A percentile compares a stretch with the other conserved stretches of the same genome.
These are phyloP conservation scores for Mnemiopsis leidyi DNA, from an alignment of 37 sponge, comb jelly and placozoan species.

Conservation along the genomic window DNA sequence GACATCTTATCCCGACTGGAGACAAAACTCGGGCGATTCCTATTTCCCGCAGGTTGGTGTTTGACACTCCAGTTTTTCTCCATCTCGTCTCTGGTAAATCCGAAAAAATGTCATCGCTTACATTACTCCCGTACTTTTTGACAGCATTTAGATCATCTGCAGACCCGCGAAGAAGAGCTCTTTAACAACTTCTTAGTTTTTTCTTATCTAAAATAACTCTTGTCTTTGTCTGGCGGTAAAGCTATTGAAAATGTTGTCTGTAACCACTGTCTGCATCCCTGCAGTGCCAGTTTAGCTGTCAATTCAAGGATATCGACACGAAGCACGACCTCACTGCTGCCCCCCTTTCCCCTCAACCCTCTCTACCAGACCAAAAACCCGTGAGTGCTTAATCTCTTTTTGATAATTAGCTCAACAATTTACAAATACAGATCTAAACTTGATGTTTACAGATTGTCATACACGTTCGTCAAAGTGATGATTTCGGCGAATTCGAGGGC, in stretches of 20 bases:
- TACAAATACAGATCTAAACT: background rate
- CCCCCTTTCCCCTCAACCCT: conserved; percentile 25
- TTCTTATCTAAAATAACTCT: background rate
- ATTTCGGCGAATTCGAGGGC: background rate
- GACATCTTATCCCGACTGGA: background rate
- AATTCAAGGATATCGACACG: background rate
- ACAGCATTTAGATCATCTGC: background rate
- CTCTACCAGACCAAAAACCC: conserved; percentile 43
- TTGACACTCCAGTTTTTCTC: background rate
- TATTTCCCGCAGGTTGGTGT: conserved; percentile 17
- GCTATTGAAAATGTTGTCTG: background rate
- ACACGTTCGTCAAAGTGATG: background rate
- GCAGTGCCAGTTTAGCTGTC: conserved; percentile 45
- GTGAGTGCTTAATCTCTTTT: conserved; percentile 2
- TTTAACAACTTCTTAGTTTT: background rate
- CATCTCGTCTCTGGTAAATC: background rate
- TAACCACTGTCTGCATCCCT: background rate
- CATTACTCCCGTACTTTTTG: background rate
- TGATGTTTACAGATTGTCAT: too few relatives aligned
- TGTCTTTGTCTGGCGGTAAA: background rate
- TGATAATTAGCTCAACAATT: background rate
- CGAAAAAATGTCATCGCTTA: background rate
- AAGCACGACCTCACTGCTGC: conserved; percentile 21
- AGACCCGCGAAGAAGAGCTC: background rate
- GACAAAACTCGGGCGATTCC: conserved; percentile 3